A percentile compares a stretch with the other conserved stretches of the same genome.
These are phyloP conservation scores for Manacus vitellinus DNA, from an alignment of 2,113 vertebrate genomes.

Conservation along the genomic window DNA sequence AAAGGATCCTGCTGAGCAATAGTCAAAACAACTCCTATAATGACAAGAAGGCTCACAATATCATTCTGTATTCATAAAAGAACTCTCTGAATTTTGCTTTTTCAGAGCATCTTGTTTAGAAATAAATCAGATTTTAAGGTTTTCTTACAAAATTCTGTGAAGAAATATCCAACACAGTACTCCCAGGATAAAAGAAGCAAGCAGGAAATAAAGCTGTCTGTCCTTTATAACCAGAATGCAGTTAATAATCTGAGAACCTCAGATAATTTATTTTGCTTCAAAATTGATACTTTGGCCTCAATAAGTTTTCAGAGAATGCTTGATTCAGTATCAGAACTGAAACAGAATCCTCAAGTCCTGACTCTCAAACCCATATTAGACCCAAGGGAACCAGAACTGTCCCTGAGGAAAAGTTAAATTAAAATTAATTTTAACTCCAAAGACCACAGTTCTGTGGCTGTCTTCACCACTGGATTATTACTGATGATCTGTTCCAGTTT, in stretches of 20 bases:
- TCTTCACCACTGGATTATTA: neutral
- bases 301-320: neutral
- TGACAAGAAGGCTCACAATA: neutral
- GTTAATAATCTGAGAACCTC: neutral
- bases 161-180: neutral
- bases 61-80: neutral
- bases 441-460: neutral
- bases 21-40: neutral
- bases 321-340: neutral
- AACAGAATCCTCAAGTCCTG: neutral
- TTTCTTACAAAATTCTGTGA: neutral
- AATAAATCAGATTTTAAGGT: neutral
- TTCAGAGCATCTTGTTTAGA: neutral
- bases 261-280: neutral
- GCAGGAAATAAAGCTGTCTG: neutral
- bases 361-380: neutral
- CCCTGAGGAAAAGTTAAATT: slow-evolving; percentile 11
- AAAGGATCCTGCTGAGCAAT: neutral
- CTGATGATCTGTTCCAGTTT: slow-evolving; percentile 13
- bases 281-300: neutral
- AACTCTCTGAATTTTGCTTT: neutral
- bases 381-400: neutral
- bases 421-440: slow-evolving; percentile 10
- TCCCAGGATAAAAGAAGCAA: neutral
- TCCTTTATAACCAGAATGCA: neutral